A percentile compares a stretch with the other conserved stretches of the same genome.
These are phyloP conservation scores for Pteropus alecto DNA, from an alignment of 2,113 vertebrate genomes.

Conservation along the genomic window DNA sequence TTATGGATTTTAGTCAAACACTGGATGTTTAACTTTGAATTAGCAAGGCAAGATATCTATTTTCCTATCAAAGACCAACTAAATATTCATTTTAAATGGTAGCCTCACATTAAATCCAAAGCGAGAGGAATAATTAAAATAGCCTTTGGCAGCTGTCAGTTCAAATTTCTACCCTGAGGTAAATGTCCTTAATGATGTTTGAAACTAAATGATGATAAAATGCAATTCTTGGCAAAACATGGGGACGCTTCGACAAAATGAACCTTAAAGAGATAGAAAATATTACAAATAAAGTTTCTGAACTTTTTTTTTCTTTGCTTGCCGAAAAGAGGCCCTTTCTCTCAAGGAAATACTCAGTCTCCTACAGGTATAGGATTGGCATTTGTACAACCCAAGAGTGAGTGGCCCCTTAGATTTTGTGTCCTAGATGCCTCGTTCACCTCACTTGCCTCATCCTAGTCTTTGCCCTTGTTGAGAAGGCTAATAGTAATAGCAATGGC, in stretches of 20 bases:
- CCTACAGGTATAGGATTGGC: background rate
- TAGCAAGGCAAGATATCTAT: background rate
- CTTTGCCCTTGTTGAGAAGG: background rate
- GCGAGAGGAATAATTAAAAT: background rate
- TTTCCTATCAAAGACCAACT: background rate
- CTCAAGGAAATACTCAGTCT: background rate
- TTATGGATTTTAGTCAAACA: background rate
- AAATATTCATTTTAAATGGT: background rate
- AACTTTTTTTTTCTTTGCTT: background rate
- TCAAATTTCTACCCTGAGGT: background rate
- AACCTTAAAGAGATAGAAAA: background rate
- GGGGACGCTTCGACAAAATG: background rate
- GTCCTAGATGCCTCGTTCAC: background rate
- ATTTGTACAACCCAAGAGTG: background rate
- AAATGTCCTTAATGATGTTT: background rate
- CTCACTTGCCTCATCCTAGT: background rate
- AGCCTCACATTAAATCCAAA: background rate
- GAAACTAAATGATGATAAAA: background rate
- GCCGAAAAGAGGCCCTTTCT: background rate
- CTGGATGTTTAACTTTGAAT: background rate
- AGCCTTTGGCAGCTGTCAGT: background rate
- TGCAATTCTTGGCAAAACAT: conserved; percentile 26
- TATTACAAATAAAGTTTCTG: background rate
- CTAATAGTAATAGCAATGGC: too few relatives aligned
- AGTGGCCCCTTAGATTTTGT: background rate